Percentiles rank a stretch among this genome's conserved stretches.
These are phyloP conservation scores for Fistularia commersonii DNA, from an alignment of 2,797 vertebrate species.

Conservation along the genomic window DNA sequence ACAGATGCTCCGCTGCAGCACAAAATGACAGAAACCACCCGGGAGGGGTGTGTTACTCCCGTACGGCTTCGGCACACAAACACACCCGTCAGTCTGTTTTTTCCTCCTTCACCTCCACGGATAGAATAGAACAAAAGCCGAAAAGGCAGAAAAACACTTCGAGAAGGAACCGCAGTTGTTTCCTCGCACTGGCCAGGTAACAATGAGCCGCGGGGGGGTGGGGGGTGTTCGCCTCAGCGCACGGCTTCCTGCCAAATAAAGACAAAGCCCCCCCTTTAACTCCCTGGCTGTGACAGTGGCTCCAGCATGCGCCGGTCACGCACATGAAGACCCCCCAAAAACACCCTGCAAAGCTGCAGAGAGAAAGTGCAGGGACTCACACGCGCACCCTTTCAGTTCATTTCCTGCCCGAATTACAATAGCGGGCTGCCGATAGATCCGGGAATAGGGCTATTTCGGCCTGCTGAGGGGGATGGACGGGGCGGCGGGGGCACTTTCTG, in stretches of 20 bases:
- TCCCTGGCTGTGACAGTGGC: no score
- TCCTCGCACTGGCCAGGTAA: slow-evolving; percentile 64
- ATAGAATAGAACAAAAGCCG: slow-evolving; percentile 37
- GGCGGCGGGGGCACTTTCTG: slow-evolving; percentile 12
- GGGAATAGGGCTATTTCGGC: slow-evolving; percentile 21
- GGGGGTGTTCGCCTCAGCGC: slow-evolving; percentile 27
- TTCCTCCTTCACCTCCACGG: slow-evolving; percentile 43
- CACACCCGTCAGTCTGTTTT: slow-evolving; percentile 34
- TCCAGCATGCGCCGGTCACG: slow-evolving; percentile 38
- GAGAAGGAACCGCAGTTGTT: slow-evolving; percentile 61
- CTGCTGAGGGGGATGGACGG: slow-evolving; percentile 12
- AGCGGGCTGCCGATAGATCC: slow-evolving; percentile 32
- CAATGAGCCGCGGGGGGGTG: slow-evolving; percentile 61
- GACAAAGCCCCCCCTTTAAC: slow-evolving; percentile 3
- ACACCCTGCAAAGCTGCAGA: slow-evolving; percentile 46
- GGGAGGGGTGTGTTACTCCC: no score
- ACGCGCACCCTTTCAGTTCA: slow-evolving; percentile 11
- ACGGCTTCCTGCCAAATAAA: slow-evolving; percentile 54
- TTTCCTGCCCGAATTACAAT: slow-evolving; percentile 22
- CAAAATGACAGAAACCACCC: no score
- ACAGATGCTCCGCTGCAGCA: no score
- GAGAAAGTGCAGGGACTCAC: not conserved
- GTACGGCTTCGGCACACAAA: no score
- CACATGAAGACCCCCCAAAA: slow-evolving; percentile 14
- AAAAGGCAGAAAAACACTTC: slow-evolving; percentile 40